phyloP scores from a whole-genome alignment of 2,888 invertebrate species.

The Ophion obscuratus region DNA sequence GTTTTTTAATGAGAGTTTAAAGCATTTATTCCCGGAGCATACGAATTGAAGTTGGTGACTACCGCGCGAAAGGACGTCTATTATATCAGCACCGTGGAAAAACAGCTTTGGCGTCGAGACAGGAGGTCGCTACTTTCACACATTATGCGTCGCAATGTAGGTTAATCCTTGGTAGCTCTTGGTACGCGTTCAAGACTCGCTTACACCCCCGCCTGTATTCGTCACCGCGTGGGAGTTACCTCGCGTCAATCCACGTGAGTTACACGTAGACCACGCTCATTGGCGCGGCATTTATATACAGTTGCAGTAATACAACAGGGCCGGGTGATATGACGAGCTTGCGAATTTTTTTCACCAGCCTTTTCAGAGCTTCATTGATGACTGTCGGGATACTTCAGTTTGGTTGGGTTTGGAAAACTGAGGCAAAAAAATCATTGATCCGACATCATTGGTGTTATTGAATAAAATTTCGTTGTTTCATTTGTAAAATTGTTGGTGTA shows the following conservation, averaged over 20 bases:
- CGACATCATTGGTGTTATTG: no score
- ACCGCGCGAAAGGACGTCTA: slow-evolving; percentile 43
- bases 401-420: no score
- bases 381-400: no score
- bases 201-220: slow-evolving; percentile 47
- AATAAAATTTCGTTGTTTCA: no score
- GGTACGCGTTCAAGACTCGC: slow-evolving; percentile 55
- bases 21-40: slow-evolving; percentile 59
- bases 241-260: slow-evolving; percentile 65
- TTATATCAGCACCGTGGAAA: slow-evolving; percentile 62
- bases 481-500: no score
- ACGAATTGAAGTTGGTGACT: slow-evolving; percentile 9
- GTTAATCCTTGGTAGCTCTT: slow-evolving; percentile 70
- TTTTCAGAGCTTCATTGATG: no score
- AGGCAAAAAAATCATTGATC: no score
- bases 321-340: slow-evolving; percentile 27
- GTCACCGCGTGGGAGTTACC: slow-evolving; percentile 63
- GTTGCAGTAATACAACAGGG: slow-evolving; percentile 30
- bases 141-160: slow-evolving; percentile 70
- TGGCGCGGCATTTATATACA: slow-evolving; percentile 39
- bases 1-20: slow-evolving; percentile 69
- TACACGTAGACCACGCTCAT: slow-evolving; percentile 43
- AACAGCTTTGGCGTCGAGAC: slow-evolving; percentile 52
- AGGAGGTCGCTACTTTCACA: slow-evolving; percentile 71
- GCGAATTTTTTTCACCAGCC: background rate